Evolutionary conservation across 53 echinoderm and acorn worm genomes (phyloP), one percentile per base, ranked within the genome.

Genomic region (Paracentrotus lividus): DNA sequence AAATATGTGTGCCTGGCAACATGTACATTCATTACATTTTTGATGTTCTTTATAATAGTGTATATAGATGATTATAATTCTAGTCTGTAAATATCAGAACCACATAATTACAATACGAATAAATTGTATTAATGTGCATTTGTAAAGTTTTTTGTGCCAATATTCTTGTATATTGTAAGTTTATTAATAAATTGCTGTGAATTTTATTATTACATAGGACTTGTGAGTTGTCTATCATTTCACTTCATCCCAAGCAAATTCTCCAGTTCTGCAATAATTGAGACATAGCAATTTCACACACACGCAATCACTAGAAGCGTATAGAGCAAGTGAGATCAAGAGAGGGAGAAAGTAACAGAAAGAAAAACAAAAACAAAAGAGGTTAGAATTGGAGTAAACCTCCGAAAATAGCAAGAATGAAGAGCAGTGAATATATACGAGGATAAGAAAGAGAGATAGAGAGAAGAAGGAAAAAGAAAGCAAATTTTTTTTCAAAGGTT

Each of bases 131-230:
- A 36, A 69, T 69, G 38, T 69, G 38, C 4, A 69, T 66, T 66
- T 66, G 66, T 66, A 66, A 66, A 66, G 66, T 66, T 65, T 66
- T 26, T 66, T 10, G 32, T 66, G 66, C 66, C 66, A 66, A 32
- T 36, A 38, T 68, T 34, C 68, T 16, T 36, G 69, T 36, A 34
- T 69, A 36, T 57, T 34, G 69, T 69, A 69, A 36, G 34, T 69
- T 69, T 3, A 38, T 69, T 38, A 69, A 69, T 69, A 69, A 69
- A 69, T 69, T 69, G 69, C 69, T 16, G 69, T 69, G 69, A 69
- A 69, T 33, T 66, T 66, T 66, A 66, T 66, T 66, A 66, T 26
- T 60, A 60, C 60, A 53, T 1, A 20, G 21, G 1, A 53, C 29
- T 61, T 61, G 61, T 27, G 8, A 27, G 60, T 27, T 5, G 26